Evolutionary conservation across 2,113 vertebrate species (phyloP).

Genomic region (Cinclus mexicanus): DNA sequence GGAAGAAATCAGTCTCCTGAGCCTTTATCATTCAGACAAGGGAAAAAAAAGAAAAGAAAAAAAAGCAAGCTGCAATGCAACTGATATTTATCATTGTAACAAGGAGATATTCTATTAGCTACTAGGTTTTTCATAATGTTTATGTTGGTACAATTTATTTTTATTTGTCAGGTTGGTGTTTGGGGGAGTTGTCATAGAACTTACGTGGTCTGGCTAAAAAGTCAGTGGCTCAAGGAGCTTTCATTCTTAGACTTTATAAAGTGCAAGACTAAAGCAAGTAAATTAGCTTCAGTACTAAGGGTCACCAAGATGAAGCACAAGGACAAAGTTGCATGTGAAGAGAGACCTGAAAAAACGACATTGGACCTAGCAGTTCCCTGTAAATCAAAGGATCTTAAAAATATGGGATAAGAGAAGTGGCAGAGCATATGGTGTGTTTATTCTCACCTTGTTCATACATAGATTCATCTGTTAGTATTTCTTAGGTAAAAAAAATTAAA

Average conservation of each 20-base stretch:
- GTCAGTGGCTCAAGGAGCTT: not conserved
- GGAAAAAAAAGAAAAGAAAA: not conserved
- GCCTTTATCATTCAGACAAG: not conserved
- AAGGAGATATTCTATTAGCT: not conserved
- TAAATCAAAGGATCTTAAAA: not conserved
- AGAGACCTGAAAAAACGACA: not conserved
- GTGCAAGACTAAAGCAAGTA: not conserved
- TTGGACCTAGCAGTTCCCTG: not conserved
- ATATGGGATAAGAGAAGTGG: not conserved
- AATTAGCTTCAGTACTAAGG: not conserved
- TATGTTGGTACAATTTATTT: not conserved
- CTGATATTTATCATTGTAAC: slow-evolving; percentile 12
- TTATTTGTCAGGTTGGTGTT: not conserved
- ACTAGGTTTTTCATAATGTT: not conserved
- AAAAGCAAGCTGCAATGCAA: not conserved
- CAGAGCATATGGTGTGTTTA: not conserved
- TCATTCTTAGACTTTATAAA: not conserved
- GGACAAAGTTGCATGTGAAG: not conserved
- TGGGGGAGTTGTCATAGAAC: not conserved
- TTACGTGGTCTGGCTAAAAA: not conserved
- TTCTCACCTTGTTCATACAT: not conserved
- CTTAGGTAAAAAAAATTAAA: not conserved
- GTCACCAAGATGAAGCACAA: not conserved
- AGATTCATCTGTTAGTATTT: not conserved
- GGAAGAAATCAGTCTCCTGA: not conserved